Conservation (phyloP, 2,888 invertebrate species). For the Sinelater perroti region DNA sequence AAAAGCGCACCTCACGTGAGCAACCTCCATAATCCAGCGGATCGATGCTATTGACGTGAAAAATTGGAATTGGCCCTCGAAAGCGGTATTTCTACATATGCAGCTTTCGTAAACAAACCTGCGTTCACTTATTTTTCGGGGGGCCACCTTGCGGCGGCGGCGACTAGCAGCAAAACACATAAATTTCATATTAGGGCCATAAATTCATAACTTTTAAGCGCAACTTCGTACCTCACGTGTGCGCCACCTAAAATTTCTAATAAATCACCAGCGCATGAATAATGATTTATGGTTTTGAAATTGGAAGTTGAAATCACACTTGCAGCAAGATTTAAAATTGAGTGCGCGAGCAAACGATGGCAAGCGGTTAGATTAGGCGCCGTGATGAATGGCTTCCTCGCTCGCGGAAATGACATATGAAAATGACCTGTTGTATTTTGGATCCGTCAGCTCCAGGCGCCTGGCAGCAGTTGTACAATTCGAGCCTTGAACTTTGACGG, state of each 20-base stretch:
- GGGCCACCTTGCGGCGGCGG: conserved; percentile 5
- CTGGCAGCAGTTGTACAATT: conserved; percentile 34
- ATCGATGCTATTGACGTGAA: too few relatives aligned
- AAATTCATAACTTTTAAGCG: conserved; percentile 37
- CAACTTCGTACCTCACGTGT: conserved; percentile 34
- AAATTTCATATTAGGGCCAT: conserved; percentile 35
- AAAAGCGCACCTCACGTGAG: too few relatives aligned
- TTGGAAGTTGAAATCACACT: conserved; percentile 37
- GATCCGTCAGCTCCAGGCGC: conserved; percentile 34
- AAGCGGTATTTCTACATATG: neutral
- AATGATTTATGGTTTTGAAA: conserved; percentile 37
- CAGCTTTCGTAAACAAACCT: conserved; percentile 1
- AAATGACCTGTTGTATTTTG: conserved; percentile 43
- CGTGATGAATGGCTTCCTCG: conserved; percentile 41
- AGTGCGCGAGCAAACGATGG: conserved; percentile 40
- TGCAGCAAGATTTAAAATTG: conserved; percentile 42
- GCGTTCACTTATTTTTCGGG: neutral
- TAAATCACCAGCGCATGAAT: conserved; percentile 33
- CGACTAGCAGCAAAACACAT: conserved; percentile 29
- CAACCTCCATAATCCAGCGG: too few relatives aligned
- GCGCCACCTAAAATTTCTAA: conserved; percentile 34
- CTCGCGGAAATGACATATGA: conserved; percentile 43
- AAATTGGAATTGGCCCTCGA: too few relatives aligned
- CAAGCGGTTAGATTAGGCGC: conserved; percentile 40
- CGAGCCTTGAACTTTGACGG: conserved; percentile 33